phyloP scores from a whole-genome alignment of 1,140 invertebrate genomes.

The Trinorchestia longiramus region DNA sequence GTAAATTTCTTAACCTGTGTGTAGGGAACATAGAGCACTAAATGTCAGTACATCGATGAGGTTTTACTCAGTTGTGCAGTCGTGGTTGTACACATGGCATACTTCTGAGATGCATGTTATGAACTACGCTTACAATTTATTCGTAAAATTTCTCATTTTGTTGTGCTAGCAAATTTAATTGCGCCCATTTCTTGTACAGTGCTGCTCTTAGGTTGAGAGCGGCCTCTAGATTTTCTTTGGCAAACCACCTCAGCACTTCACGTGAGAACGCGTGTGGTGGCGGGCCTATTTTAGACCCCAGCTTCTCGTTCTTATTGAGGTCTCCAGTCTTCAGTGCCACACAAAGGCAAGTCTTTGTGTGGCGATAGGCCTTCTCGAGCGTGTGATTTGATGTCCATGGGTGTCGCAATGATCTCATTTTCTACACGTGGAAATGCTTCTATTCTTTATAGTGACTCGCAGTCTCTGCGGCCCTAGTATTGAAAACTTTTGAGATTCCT shows the following conservation, averaged over 20 bases:
- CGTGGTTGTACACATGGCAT: too few species aligned
- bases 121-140: too few species aligned
- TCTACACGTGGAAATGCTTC: neutral
- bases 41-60: too few species aligned
- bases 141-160: neutral
- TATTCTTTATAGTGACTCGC: neutral
- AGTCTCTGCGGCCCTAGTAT: neutral
- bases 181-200: neutral
- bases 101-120: too few species aligned
- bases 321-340: neutral
- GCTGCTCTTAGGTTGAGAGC: neutral
- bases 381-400: neutral
- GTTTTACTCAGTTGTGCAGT: too few species aligned
- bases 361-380: neutral
- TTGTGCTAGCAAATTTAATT: neutral
- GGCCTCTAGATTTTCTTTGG: neutral
- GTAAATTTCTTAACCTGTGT: too few species aligned
- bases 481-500: neutral
- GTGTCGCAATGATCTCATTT: neutral
- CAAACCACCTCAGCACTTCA: neutral
- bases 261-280: neutral
- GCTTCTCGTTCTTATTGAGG: neutral
- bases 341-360: neutral
- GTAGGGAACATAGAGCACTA: too few species aligned
- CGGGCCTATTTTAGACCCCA: neutral